These are phyloP conservation scores for Anas capensis DNA, from an alignment of 2,797 vertebrate genomes.

Conservation along the genomic window DNA sequence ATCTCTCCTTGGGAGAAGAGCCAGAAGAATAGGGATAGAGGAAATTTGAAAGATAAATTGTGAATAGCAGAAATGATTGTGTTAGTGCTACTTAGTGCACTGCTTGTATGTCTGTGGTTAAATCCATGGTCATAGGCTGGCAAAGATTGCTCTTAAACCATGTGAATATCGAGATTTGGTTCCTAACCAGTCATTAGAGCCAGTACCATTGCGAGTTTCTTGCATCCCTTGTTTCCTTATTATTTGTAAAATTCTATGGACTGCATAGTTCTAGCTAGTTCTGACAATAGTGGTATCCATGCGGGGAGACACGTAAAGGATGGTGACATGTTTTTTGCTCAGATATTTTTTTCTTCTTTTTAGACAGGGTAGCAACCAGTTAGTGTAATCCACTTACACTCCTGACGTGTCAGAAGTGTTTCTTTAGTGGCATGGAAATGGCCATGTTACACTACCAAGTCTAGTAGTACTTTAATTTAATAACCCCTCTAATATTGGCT, in stretches of 20 bases:
- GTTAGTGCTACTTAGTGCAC: not conserved
- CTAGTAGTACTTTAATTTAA: not conserved
- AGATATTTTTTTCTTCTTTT: not conserved
- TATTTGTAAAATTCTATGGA: fast-evolving
- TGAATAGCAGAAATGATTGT: not conserved
- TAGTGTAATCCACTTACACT: fast-evolving
- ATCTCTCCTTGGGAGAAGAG: not conserved
- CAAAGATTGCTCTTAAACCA: not conserved
- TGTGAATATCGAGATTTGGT: not conserved
- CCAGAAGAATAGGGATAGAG: not conserved
- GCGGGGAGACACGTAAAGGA: fast-evolving
- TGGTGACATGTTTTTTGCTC: not conserved
- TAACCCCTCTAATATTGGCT: not conserved
- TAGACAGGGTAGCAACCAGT: not conserved
- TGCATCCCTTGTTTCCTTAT: not conserved
- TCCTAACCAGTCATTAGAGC: not conserved
- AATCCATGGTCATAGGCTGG: fast-evolving
- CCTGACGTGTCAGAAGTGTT: not conserved
- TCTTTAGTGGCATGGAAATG: not conserved
- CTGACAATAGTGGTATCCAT: fast-evolving
- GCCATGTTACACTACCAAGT: not conserved
- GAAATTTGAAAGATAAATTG: not conserved
- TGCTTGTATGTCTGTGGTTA: not conserved
- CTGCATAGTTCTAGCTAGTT: too few relatives aligned
- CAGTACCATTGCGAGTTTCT: not conserved